phyloP scores from a whole-genome alignment of 1,140 invertebrate genomes.

The Drosophila pallidifrons region DNA sequence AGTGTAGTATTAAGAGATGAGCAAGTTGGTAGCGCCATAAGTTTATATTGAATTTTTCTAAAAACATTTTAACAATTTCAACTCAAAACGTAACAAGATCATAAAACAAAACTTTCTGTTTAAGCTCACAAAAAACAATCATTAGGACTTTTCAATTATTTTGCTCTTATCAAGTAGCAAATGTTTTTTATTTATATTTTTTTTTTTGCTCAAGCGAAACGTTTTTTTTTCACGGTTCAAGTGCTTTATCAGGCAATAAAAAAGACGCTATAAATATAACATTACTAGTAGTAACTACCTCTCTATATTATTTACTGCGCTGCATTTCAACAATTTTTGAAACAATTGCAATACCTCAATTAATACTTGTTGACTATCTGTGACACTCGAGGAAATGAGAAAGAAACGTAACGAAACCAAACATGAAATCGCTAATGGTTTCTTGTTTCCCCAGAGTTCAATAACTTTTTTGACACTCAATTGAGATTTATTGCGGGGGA shows the following conservation, averaged over 20 bases:
- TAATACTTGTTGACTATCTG: slow-evolving; percentile 8
- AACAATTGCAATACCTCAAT: slow-evolving; percentile 27
- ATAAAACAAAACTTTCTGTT: neutral
- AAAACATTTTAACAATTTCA: too few species aligned
- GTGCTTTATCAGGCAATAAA: slow-evolving; percentile 39
- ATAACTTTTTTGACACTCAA: slow-evolving; percentile 6
- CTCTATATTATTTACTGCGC: neutral
- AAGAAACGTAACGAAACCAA: neutral
- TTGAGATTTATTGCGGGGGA: neutral
- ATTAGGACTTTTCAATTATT: neutral
- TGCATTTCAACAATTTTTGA: slow-evolving; percentile 24
- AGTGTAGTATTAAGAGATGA: too few species aligned
- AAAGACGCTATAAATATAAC: slow-evolving; percentile 20
- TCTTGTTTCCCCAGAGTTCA: neutral
- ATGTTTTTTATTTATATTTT: slow-evolving; percentile 1
- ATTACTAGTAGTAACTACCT: neutral
- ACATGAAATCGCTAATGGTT: neutral
- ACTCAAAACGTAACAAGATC: neutral
- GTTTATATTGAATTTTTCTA: too few species aligned
- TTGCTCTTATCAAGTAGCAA: slow-evolving; percentile 17
- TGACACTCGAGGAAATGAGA: slow-evolving; percentile 4
- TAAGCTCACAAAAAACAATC: neutral
- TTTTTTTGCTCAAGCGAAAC: neutral
- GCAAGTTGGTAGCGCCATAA: too few species aligned
- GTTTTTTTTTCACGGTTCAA: slow-evolving; percentile 1